Percentiles rank a stretch among this genome's conserved stretches.
Evolutionary conservation across 2,888 invertebrate species (phyloP).

Genomic region (Zaprionus lineosus): DNA sequence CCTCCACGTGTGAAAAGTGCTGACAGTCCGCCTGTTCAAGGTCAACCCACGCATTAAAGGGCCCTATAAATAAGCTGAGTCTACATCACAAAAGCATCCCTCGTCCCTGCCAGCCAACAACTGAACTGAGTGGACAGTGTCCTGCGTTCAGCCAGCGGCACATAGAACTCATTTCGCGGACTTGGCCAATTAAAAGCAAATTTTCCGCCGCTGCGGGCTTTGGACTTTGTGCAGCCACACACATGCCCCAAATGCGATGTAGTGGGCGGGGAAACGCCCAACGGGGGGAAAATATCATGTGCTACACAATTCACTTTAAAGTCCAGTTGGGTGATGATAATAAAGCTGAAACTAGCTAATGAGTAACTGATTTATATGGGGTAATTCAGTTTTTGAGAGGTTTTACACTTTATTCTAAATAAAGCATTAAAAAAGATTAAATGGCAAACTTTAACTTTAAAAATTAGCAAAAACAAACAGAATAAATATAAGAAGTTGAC

Average conservation of each 20-base stretch:
- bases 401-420: background rate
- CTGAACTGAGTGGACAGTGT: slow-evolving; percentile 22
- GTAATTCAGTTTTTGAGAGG: background rate
- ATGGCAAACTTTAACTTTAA: no score
- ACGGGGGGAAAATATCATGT: slow-evolving; percentile 23
- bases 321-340: slow-evolving; percentile 29
- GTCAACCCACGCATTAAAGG: slow-evolving; percentile 29
- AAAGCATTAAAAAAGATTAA: background rate
- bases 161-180: slow-evolving; percentile 38
- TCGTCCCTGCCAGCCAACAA: slow-evolving; percentile 45
- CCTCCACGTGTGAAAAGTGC: slow-evolving; percentile 31
- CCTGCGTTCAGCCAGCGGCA: slow-evolving; percentile 13
- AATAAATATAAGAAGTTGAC: no score
- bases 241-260: slow-evolving; percentile 49
- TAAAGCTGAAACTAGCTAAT: slow-evolving; percentile 7
- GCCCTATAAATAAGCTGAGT: slow-evolving; percentile 58
- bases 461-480: no score
- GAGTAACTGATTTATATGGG: slow-evolving; percentile 2
- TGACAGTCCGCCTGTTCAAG: slow-evolving; percentile 31
- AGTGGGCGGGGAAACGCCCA: slow-evolving; percentile 29
- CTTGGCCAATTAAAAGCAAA: slow-evolving; percentile 69
- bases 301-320: slow-evolving; percentile 44
- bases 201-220: slow-evolving; percentile 48
- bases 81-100: slow-evolving; percentile 43
- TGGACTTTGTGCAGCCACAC: slow-evolving; percentile 34